Evolutionary conservation across 2,113 vertebrate species (phyloP), one percentile per base, ranked within the genome.

Genomic region (Neoarius graeffei): DNA sequence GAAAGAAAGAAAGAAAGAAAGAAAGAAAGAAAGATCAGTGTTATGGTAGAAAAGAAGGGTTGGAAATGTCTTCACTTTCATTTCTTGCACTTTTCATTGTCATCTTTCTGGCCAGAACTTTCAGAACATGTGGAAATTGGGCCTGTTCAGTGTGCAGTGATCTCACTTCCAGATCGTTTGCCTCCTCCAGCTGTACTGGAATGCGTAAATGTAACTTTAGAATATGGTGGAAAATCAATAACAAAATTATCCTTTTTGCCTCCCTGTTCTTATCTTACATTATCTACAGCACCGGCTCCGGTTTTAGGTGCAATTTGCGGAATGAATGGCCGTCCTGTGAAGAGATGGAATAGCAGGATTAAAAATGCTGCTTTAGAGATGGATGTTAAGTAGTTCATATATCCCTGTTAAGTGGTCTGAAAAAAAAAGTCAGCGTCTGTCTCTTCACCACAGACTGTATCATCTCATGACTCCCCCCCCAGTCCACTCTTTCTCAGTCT

Each of bases 161-260:
- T 93, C 93, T 91, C 92, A 90, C 86, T 88, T 87, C 62, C 79
- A 90, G 85, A 93, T 91, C 92, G 91, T 91, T 92, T 89, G 83
- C 88, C 89, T 89, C 83, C 73, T 84, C 84, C 59, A 91, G 91
- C 42, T 80, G 87, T 86, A 90, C 91, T 91, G 87, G 91, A 88
- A 82, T 92, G 92, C 91, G 87, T 92, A 91, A 92, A 94, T 93
- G 95, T 95, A 96, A 95, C 94, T 95, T 94, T 93, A 95, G 92
- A 94, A 93, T 95, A 93, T 91, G 92, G 92, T 94, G 90, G 94
- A 93, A 91, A 96, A 97, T 97, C 95, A 96, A 96, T 96, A 96
- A 91, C 93, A 27, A 91, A 96, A 92, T 94, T 93, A 96, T 94
- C 90, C 95, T 93, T 95, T 92, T 92, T 92, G 90, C 92, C 92